These are phyloP conservation scores for Rattus rattus DNA, from an alignment of 2,113 vertebrate genomes.

Conservation along the genomic window DNA sequence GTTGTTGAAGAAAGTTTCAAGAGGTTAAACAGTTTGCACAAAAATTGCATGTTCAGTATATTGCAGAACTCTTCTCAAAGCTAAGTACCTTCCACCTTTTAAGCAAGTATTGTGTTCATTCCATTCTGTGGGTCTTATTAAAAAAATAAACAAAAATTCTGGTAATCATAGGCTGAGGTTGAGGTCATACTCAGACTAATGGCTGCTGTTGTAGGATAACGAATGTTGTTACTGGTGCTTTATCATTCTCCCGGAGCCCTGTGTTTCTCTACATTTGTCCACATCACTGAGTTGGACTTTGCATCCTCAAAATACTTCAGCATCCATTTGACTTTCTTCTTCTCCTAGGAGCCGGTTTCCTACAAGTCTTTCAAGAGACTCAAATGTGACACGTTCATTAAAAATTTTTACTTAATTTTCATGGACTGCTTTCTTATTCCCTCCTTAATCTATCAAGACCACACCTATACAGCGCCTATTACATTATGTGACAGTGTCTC, in stretches of 20 bases:
- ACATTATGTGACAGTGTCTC: not conserved
- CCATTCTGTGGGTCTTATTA: not conserved
- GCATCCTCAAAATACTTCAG: not conserved
- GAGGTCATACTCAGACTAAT: not conserved
- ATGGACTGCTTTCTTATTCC: not conserved
- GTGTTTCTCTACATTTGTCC: not conserved
- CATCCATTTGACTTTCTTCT: not conserved
- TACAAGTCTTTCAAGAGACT: not conserved
- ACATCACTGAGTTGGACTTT: not conserved
- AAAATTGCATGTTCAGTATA: constrained; percentile 11
- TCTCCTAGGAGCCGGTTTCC: not conserved
- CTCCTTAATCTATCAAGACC: not conserved
- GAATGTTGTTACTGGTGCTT: not conserved
- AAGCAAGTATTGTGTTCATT: not conserved
- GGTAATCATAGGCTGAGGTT: not conserved
- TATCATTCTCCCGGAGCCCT: not conserved
- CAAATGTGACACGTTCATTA: not conserved
- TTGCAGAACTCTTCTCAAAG: not conserved
- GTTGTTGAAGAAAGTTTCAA: not conserved
- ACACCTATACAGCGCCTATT: not conserved
- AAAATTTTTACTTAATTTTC: constrained; percentile 23
- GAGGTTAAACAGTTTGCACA: not conserved
- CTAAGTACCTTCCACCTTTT: not conserved
- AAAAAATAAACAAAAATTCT: not conserved
- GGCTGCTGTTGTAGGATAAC: not conserved